Base-by-base conservation (phyloP, 2,113 vertebrate genomes). In the Neodon shergylaensis region DNA sequence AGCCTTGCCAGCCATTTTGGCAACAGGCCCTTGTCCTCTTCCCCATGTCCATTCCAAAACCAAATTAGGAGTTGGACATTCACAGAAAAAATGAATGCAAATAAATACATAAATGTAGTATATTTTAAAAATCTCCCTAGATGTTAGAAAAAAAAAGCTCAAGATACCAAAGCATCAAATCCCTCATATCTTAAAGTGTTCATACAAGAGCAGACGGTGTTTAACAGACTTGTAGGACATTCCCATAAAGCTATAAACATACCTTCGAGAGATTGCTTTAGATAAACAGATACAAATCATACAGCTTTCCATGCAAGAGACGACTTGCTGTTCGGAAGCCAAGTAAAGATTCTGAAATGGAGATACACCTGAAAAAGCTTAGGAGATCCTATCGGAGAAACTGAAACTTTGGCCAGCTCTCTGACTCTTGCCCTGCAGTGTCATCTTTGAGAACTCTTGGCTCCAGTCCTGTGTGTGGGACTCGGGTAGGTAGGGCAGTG, bases 201-300 rank as follows among this genome's bases (percentile, higher is more conserved):
- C 63, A 61, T 28, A 87, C 90, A 97, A 92, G 89, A 97, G 73
- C 91, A 98, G 96, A 94, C 92, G 92, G 88, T 95, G 88, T 94
- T 96, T 93, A 96, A 97, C 73, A 94, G 0, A 68, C 31, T 84
- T 97, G 96, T 95, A 94, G 90, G 7, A 94, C 94, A 96, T 74
- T 94, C 28, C 83, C 8, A 0, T 68, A 97, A 95, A 94, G 97
- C 98, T 96, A 97, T 85, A 97, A 98, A 94, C 79, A 36, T 96
- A 95, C 94, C 95, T 97, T 97, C 97, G 97, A 97, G 82, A 96
- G 95, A 97, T 98, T 98, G 97, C 92, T 98, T 96, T 97, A 95
- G 96, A 98, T 97, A 98, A 98, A 97, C 81, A 97, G 91, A 97
- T 92, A 97, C 19, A 94, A 97, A 74, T 91, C 84, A 76, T 93